phyloP scores from a whole-genome alignment of 1,140 invertebrate species.

The Parasteatoda tepidariorum region DNA sequence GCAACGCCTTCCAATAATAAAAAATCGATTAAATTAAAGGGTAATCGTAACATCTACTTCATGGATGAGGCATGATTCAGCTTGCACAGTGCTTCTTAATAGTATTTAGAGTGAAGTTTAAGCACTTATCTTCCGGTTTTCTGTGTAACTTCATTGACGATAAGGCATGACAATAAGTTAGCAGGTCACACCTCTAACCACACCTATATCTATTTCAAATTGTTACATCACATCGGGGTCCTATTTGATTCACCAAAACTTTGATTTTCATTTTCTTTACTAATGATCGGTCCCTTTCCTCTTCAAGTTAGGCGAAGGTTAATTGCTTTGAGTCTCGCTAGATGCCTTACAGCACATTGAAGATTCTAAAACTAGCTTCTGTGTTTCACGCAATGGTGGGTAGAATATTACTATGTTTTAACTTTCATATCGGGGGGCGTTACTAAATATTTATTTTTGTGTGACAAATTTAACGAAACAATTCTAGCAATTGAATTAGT shows the following conservation, averaged over 20 bases:
- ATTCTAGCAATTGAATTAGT: too few relatives aligned
- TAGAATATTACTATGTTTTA: not conserved
- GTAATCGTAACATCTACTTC: constrained; percentile 4
- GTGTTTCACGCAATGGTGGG: not conserved
- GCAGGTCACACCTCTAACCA: constrained; percentile 29
- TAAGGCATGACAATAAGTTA: constrained; percentile 24
- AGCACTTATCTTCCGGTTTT: not conserved
- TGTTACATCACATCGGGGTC: constrained; percentile 16
- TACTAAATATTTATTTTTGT: too few relatives aligned
- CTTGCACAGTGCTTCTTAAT: not conserved
- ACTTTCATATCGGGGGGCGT: not conserved
- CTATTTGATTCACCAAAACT: not conserved
- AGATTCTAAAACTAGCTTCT: constrained; percentile 34
- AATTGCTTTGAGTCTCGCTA: constrained; percentile 47
- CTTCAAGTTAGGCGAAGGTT: constrained; percentile 22
- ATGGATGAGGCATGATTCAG: not conserved
- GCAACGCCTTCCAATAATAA: not conserved
- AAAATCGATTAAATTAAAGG: constrained; percentile 1
- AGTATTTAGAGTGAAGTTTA: not conserved
- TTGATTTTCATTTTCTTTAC: constrained; percentile 16
- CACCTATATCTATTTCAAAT: constrained; percentile 33
- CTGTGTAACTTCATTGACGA: constrained; percentile 17
- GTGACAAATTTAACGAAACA: too few relatives aligned
- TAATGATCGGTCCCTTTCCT: constrained; percentile 22
- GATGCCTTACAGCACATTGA: constrained; percentile 8